phyloP scores from a whole-genome alignment of 1,140 invertebrate species.

The Bombus vancouverensis region DNA sequence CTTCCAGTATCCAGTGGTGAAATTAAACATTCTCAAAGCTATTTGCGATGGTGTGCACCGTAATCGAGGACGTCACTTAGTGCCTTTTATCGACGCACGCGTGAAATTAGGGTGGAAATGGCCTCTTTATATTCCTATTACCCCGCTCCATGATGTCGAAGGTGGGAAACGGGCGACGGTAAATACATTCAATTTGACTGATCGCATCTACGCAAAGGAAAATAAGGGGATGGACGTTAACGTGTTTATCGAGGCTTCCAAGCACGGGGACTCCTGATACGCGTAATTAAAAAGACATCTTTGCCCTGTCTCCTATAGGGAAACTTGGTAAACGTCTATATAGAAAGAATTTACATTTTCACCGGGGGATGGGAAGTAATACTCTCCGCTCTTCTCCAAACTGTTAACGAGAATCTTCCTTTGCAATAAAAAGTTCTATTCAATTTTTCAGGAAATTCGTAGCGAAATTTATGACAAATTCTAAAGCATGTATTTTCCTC shows the following conservation, averaged over 20 bases:
- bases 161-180: slow-evolving; percentile 10
- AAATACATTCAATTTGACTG: slow-evolving; percentile 60
- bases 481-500: not conserved
- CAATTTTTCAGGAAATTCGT: not conserved
- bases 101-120: slow-evolving; percentile 64
- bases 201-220: slow-evolving; percentile 25
- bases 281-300: slow-evolving; percentile 26
- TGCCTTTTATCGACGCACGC: slow-evolving; percentile 60
- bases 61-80: slow-evolving; percentile 63
- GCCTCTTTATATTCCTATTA: slow-evolving; percentile 69
- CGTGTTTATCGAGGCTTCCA: slow-evolving; percentile 11
- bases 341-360: slow-evolving; percentile 10
- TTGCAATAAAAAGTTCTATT: not conserved
- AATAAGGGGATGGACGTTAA: not conserved
- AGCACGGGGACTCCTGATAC: not conserved
- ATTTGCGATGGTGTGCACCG: slow-evolving; percentile 56
- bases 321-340: too few relatives aligned
- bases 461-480: not conserved
- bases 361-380: too few relatives aligned
- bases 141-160: not conserved
- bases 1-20: slow-evolving; percentile 44
- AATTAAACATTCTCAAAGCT: slow-evolving; percentile 69
- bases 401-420: not conserved
- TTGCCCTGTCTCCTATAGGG: not conserved
- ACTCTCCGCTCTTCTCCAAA: not conserved